phyloP scores from a whole-genome alignment of 2,113 vertebrate species.

The Ciconia boyciana region DNA sequence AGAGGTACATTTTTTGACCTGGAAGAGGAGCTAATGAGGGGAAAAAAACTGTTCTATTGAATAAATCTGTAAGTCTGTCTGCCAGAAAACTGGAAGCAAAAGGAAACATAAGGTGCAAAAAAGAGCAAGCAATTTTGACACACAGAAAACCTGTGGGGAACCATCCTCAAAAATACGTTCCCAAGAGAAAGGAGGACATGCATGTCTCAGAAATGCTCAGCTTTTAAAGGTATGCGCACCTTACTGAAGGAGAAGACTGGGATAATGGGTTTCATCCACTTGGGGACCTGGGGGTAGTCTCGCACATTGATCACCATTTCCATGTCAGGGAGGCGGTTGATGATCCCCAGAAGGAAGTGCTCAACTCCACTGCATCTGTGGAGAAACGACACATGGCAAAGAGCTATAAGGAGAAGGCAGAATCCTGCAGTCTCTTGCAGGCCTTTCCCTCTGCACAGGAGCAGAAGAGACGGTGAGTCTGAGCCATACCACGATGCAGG shows the following conservation, averaged over 20 bases:
- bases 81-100: neutral
- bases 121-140: neutral
- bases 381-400: neutral
- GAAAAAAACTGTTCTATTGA: neutral
- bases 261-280: slow-evolving; percentile 84
- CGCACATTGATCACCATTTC: slow-evolving; percentile 96
- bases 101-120: neutral
- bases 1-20: neutral
- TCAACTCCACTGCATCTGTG: slow-evolving; percentile 93
- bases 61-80: neutral
- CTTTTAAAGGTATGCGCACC: slow-evolving; percentile 67
- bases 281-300: slow-evolving; percentile 93
- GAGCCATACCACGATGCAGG: neutral
- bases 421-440: neutral
- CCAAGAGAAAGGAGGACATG: neutral
- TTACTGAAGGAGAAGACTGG: slow-evolving; percentile 98
- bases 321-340: slow-evolving; percentile 85
- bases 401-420: neutral
- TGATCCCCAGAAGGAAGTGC: slow-evolving; percentile 90
- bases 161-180: neutral
- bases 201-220: neutral
- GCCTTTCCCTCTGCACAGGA: neutral
- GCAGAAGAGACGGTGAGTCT: neutral
- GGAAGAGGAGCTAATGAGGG: neutral
- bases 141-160: neutral